Base-by-base conservation (phyloP, 2,113 vertebrate genomes). In the Struthidea cinerea region DNA sequence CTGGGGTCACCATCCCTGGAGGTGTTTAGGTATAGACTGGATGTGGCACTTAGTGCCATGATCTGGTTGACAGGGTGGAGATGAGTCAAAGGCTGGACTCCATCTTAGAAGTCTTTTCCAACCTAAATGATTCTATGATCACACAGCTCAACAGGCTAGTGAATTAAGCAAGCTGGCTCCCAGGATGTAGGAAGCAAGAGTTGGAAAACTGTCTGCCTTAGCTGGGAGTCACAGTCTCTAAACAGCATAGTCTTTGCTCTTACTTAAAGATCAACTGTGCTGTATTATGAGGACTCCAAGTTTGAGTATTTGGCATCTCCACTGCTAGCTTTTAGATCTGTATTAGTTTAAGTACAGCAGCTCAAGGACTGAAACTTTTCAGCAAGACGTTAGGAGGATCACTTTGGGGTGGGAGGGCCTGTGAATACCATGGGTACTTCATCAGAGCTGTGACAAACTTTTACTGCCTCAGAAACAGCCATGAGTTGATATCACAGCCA, bases 401-500 rank as follows among this genome's bases (percentile, higher is more conserved):
- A 10, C 28, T 33, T 3, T 13, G n/a, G 50, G 14, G 5, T 3
- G 3, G 23, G 37, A 63, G 15, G 4, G 44, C 14, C 47, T 28
- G 16, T 3, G 14, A 50, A 11, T 20, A 37, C 15, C 24, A 17
- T 0, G 1, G 41, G 19, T 33, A 6, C 23, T 55, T 65, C 27
- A 13, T 2, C 50, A 50, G 44, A 47, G 11, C 56, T 23, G 19
- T 2, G 6, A 79, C 24, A 55, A 59, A 7, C 68, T 8, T 11
- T 3, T 19, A 13, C 39, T 41, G 52, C 21, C 47, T 52, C 63
- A 39, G 37, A 33, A 55, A n/a, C 30, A 28, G 32, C 35, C 10
- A 1, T 0, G 23, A 14, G 30, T 19, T 27, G 10, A 1, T 3
- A 14, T 4, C 21, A 4, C 0, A 8, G 30, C 69, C 69, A 22